phyloP scores from a whole-genome alignment of 35 echinoderm and acorn worm genomes.

The Nesometra sesokonis region DNA sequence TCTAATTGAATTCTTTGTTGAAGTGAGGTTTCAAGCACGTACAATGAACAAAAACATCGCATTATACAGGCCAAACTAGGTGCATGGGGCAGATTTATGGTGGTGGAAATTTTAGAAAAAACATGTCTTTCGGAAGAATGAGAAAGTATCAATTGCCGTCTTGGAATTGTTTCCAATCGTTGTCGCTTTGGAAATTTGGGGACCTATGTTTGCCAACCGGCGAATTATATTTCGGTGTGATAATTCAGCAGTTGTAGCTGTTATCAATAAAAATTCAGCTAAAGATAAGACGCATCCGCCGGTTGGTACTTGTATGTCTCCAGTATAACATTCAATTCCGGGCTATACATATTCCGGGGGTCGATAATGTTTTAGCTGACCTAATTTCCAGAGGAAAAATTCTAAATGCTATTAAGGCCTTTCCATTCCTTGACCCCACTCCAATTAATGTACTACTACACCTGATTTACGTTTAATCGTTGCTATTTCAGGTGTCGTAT shows the following conservation, averaged over 20 bases:
- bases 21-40: too few relatives aligned
- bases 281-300: background rate
- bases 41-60: background rate
- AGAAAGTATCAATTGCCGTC: background rate
- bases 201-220: background rate
- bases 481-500: background rate
- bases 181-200: background rate
- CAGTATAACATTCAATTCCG: background rate
- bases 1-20: too few relatives aligned
- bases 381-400: background rate
- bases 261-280: background rate
- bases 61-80: constrained; percentile 6
- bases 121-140: too few relatives aligned
- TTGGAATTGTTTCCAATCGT: background rate
- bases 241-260: background rate
- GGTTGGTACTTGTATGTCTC: background rate
- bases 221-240: background rate
- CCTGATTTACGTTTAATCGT: background rate
- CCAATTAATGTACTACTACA: background rate
- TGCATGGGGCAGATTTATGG: too few relatives aligned
- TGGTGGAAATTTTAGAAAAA: too few relatives aligned
- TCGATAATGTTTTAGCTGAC: background rate
- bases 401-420: background rate
- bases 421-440: background rate
- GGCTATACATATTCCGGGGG: background rate